Evolutionary conservation across 2,888 invertebrate species (phyloP).

Genomic region (Aphidoletes aphidimyza): DNA sequence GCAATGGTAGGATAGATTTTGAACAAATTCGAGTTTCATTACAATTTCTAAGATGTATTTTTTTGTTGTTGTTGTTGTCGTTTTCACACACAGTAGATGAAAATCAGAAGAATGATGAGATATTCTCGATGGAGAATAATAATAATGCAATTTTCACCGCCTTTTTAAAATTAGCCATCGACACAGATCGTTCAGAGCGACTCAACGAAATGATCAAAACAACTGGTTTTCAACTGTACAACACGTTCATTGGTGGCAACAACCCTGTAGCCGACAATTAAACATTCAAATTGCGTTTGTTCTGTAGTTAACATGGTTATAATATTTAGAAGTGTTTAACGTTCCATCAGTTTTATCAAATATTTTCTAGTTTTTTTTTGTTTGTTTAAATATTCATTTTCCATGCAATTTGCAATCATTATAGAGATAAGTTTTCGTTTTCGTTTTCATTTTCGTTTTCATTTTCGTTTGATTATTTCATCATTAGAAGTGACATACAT

Average conservation of each 20-base stretch:
- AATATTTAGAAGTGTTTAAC: too few relatives aligned
- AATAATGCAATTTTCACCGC: background rate
- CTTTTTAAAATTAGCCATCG: slow-evolving; percentile 64
- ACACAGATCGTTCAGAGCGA: slow-evolving; percentile 72
- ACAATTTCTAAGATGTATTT: too few relatives aligned
- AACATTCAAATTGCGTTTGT: background rate
- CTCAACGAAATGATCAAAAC: slow-evolving; percentile 71
- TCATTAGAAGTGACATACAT: background rate
- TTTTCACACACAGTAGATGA: too few relatives aligned
- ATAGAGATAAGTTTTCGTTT: background rate
- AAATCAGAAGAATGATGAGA: background rate
- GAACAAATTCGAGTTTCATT: too few relatives aligned
- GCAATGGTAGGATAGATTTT: background rate
- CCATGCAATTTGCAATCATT: too few relatives aligned
- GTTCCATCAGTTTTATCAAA: too few relatives aligned
- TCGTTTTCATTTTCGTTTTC: too few relatives aligned
- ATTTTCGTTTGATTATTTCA: too few relatives aligned
- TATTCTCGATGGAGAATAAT: background rate
- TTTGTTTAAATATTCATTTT: too few relatives aligned
- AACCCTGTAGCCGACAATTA: background rate
- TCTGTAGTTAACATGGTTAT: too few relatives aligned
- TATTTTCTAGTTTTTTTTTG: too few relatives aligned
- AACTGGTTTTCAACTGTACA: slow-evolving; percentile 70
- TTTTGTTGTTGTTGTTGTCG: too few relatives aligned
- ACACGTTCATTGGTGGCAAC: slow-evolving; percentile 57